Evolutionary conservation across 2,888 invertebrate genomes (phyloP).

Genomic region (Lamellibrachia columna): DNA sequence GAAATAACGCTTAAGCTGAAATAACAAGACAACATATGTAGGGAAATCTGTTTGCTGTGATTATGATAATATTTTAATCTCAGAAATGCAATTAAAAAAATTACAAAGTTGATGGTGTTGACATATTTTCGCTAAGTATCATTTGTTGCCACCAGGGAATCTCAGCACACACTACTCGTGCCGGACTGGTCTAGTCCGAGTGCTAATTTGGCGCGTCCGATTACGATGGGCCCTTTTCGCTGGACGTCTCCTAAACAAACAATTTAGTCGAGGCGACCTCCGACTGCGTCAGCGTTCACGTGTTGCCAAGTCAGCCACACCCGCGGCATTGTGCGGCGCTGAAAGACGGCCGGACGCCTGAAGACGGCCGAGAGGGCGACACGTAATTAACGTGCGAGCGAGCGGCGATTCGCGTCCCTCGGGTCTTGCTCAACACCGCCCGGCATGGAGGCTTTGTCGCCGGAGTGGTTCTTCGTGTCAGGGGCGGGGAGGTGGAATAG

Average conservation of each 20-base stretch:
- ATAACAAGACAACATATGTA: too few species aligned
- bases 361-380: neutral
- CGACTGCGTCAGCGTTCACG: neutral
- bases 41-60: too few species aligned
- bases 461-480: slow-evolving; percentile 4
- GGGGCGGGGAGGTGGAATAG: neutral
- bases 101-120: too few species aligned
- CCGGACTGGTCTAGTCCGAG: neutral
- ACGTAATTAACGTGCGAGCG: neutral
- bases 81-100: too few species aligned
- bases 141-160: too few species aligned
- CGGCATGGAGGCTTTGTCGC: slow-evolving; percentile 1
- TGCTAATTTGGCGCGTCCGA: neutral
- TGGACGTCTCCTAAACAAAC: slow-evolving; percentile 16
- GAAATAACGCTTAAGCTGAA: too few species aligned
- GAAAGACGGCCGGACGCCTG: neutral
- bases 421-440: neutral
- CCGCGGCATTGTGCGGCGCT: neutral
- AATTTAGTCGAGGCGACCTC: slow-evolving; percentile 10
- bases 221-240: neutral
- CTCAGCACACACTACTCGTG: neutral
- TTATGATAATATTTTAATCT: too few species aligned
- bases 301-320: neutral
- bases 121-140: too few species aligned
- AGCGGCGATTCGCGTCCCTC: neutral